Evolutionary conservation across 2,797 vertebrate genomes (phyloP), one percentile per base, ranked within the genome.

Genomic region (Triplophysa yarkandensis): DNA sequence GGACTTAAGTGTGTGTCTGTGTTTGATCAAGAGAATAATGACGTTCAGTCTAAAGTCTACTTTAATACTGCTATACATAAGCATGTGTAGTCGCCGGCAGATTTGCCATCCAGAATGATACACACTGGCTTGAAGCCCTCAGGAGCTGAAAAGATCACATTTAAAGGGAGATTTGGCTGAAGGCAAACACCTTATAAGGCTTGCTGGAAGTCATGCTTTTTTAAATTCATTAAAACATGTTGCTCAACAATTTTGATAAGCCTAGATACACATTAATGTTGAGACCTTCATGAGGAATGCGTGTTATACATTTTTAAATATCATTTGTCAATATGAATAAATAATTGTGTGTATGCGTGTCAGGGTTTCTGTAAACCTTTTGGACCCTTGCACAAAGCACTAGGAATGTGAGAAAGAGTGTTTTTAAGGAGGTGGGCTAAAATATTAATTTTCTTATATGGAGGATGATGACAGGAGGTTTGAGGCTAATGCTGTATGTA

Each of bases 1-100:
- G 14, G 60, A 76, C 54, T 5, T 68, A 79, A 50, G 69, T 86
- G 48, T 75, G 30, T 60, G 48, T 76, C 70, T n/a, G 57, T 78
- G 68, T 80, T 76, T 72, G 54, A 71, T 85, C 60, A 76, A 80
- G 72, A 85, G 90, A 91, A 89, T 89, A 90, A 72, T 64, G 83
- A 71, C 77, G 81, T 88, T 86, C 85, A 86, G 76, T 87, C 87
- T 86, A 84, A 87, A 90, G 89, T 88, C 88, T 86, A 85, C 64
- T 83, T 86, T 91, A 90, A 89, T 90, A 85, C 87, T 83, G 85
- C 85, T 82, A 84, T 87, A 64, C 54, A 30, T 86, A 87, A 90
- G 88, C 88, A 87, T 89, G 86, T 90, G 87, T 88, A 83, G 83
- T 87, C 82, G 85, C 78, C 58, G 89, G 85, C 87, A 83, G 88